These are phyloP conservation scores for Noctua pronuba DNA, from an alignment of 2,888 invertebrate species.

Conservation along the genomic window DNA sequence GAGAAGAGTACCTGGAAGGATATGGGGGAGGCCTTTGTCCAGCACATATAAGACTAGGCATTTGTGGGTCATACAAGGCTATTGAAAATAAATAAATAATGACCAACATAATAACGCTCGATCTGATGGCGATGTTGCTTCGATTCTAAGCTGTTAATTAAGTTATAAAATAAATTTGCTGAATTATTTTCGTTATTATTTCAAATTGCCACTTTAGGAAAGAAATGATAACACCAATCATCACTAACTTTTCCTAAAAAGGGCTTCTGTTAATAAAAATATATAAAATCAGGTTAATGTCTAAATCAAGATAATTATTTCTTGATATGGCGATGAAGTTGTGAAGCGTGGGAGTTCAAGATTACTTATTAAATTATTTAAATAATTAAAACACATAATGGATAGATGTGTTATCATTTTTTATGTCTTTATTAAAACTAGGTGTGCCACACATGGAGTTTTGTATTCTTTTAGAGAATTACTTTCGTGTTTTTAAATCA, in stretches of 20 bases:
- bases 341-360: conserved; percentile 38
- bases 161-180: conserved; percentile 33
- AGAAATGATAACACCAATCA: conserved; percentile 7
- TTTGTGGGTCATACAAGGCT: no score
- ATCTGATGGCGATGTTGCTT: background rate
- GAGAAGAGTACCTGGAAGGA: no score
- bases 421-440: conserved; percentile 21
- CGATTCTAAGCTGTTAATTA: conserved; percentile 18
- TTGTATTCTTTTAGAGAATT: background rate
- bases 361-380: conserved; percentile 22
- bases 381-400: conserved; percentile 39
- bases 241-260: conserved; percentile 21
- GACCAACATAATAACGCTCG: background rate
- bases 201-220: conserved; percentile 1
- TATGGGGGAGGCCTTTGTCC: no score
- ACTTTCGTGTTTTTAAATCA: background rate
- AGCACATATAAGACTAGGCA: no score
- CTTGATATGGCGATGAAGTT: conserved; percentile 28
- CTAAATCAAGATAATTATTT: conserved; percentile 40
- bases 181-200: background rate
- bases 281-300: conserved; percentile 39
- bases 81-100: no score
- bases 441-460: conserved; percentile 13
- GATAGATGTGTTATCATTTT: conserved; percentile 2
- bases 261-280: conserved; percentile 15